Percentiles rank a stretch among this genome's conserved stretches.
phyloP scores from a whole-genome alignment of 2,797 vertebrate genomes.

The Heliangelus exortis region DNA sequence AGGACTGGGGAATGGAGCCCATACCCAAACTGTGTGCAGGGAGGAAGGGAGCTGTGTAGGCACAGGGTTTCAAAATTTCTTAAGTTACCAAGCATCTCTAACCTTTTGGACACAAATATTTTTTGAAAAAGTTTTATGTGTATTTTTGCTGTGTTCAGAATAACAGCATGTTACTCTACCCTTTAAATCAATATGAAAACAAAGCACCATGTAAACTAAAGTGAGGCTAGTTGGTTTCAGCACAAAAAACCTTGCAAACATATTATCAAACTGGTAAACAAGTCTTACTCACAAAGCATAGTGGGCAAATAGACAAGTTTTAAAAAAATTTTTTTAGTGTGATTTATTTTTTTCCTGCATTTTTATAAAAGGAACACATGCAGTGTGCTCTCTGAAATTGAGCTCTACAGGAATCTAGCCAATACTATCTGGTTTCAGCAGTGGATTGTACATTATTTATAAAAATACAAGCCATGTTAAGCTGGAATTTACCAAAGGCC shows the following conservation, averaged over 20 bases:
- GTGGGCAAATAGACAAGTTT: not conserved
- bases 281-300: not conserved
- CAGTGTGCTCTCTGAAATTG: not conserved
- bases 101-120: not conserved
- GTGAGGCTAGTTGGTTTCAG: not conserved
- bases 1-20: not conserved
- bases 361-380: not conserved
- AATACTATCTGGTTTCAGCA: not conserved
- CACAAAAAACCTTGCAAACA: not conserved
- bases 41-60: not conserved
- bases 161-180: not conserved
- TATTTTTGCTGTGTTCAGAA: not conserved
- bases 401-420: not conserved
- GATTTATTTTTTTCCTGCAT: not conserved
- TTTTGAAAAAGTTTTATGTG: not conserved
- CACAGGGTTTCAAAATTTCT: not conserved
- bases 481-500: not conserved
- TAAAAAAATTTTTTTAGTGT: not conserved
- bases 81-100: not conserved
- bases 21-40: rapidly evolving
- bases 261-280: not conserved
- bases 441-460: not conserved
- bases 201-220: not conserved
- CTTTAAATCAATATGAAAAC: not conserved
- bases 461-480: not conserved